phyloP scores from a whole-genome alignment of 2,888 invertebrate genomes.

The Cyclophora albipunctata region DNA sequence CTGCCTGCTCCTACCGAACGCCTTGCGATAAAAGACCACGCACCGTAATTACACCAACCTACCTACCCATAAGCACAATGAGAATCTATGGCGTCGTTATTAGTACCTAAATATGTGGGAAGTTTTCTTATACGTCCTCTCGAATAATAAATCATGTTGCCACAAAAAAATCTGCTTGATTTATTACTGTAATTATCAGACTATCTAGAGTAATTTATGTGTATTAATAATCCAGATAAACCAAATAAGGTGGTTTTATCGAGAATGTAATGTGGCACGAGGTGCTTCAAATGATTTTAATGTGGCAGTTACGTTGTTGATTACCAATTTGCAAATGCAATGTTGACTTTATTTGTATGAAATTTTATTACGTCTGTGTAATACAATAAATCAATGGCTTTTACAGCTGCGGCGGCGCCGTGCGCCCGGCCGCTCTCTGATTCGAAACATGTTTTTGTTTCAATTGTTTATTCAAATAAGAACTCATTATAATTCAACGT shows the following conservation, averaged over 20 bases:
- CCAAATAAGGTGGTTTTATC: too few relatives aligned
- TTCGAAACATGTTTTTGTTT: too few relatives aligned
- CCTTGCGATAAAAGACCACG: conserved; percentile 5
- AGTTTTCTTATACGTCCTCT: too few relatives aligned
- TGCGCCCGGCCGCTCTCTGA: not conserved
- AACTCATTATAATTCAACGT: too few relatives aligned
- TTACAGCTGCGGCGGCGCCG: conserved; percentile 16
- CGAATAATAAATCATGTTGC: too few relatives aligned
- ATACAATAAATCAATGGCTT: conserved; percentile 32
- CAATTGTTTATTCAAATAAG: too few relatives aligned
- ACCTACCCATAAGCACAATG: conserved; percentile 1
- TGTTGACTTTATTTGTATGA: conserved; percentile 19
- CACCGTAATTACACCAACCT: conserved; percentile 10
- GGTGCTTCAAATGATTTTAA: conserved; percentile 8
- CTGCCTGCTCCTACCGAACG: conserved; percentile 15
- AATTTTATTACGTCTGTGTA: conserved; percentile 28
- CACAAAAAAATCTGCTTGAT: too few relatives aligned
- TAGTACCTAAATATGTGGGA: not conserved
- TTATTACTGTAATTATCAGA: too few relatives aligned
- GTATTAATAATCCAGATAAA: too few relatives aligned
- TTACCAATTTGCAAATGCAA: conserved; percentile 24
- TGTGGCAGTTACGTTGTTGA: conserved; percentile 17
- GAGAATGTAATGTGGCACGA: not conserved
- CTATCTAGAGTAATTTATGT: too few relatives aligned
- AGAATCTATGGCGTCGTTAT: not conserved